A percentile compares a stretch with the other conserved stretches of the same genome.
phyloP scores from a whole-genome alignment of 2,888 invertebrate genomes.

The Operophtera brumata region DNA sequence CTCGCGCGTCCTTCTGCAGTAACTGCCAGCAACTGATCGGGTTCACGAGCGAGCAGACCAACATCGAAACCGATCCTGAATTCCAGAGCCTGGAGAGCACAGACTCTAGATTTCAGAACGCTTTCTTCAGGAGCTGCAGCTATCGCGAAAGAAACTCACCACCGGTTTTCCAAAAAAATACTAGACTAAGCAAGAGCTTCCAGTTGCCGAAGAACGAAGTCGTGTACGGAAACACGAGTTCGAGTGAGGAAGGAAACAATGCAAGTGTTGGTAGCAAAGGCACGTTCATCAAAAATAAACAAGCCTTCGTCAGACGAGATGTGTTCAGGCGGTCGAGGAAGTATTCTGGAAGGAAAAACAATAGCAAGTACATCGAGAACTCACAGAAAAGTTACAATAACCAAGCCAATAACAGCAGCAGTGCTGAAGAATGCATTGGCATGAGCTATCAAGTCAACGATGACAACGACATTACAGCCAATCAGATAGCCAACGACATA shows the following conservation, averaged over 20 bases:
- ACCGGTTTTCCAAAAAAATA: conserved; percentile 77
- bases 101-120: conserved; percentile 73
- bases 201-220: conserved; percentile 73
- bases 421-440: conserved; percentile 71
- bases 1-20: conserved; percentile 73
- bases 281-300: conserved; percentile 81
- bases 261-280: conserved; percentile 67
- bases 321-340: conserved; percentile 76
- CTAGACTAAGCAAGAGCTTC: conserved; percentile 76
- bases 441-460: conserved; percentile 79
- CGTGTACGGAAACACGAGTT: conserved; percentile 73
- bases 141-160: conserved; percentile 76
- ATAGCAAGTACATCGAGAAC: conserved; percentile 60
- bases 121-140: conserved; percentile 74
- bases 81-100: conserved; percentile 78
- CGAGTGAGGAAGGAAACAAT: conserved; percentile 75
- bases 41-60: conserved; percentile 77
- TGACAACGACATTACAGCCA: conserved; percentile 78
- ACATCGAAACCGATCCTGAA: conserved; percentile 77
- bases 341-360: conserved; percentile 73
- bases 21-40: conserved; percentile 76
- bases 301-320: conserved; percentile 75
- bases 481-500: conserved; percentile 80
- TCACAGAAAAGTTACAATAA: conserved; percentile 61
- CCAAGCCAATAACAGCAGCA: conserved; percentile 67